Base-by-base conservation (phyloP, 2,797 vertebrate species). In the Mus spretus region DNA sequence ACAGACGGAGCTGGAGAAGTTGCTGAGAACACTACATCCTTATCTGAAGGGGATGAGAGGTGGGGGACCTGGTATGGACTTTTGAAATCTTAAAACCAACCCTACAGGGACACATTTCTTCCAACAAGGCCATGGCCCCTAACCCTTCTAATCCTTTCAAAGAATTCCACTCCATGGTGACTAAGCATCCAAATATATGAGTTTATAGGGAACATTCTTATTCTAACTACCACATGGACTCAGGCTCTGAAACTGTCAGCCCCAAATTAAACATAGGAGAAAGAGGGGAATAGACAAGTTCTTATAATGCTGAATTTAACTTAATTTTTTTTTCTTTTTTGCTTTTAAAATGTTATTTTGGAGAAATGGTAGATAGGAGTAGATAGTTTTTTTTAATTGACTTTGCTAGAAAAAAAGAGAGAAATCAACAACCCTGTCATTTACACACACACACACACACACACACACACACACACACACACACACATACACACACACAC, bases 261-360 rank as follows among this genome's bases (percentile, higher is more conserved):
- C 81, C 31, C 28, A 67, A 50, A 50, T 53, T 85, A 50, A 63
- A 63, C 10, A 55, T 61, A 92, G 96, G 28, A 90, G 34, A 59
- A 91, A 85, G 53, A 13, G 19, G 44, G 55, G 63, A 74, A 72
- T 37, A 11, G 70, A 13, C 8, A 89, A 59, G 61, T 19, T 80
- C 95, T 84, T 44, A 83, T 80, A 63, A 77, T 50, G 12, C 14
- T 77, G 53, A 80, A 63, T n/a, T 91, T 59, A 79, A 85, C 53
- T 91, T 72, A 40, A 40, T 55, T 67, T 91, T 85, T 85, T 80
- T 91, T 91, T 55, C 31, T n/a, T 91, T 44, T 95, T 96, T 86
- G 34, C 7, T 67, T 94, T 78, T 47, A 96, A 94, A 93, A 92
- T 90, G 13, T 55, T 20, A 65, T 87, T 93, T 84, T 47, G 75